A percentile compares a stretch with the other conserved stretches of the same genome.
Conservation (phyloP, 1,140 invertebrate species). For the Matsumurasca onukii region DNA sequence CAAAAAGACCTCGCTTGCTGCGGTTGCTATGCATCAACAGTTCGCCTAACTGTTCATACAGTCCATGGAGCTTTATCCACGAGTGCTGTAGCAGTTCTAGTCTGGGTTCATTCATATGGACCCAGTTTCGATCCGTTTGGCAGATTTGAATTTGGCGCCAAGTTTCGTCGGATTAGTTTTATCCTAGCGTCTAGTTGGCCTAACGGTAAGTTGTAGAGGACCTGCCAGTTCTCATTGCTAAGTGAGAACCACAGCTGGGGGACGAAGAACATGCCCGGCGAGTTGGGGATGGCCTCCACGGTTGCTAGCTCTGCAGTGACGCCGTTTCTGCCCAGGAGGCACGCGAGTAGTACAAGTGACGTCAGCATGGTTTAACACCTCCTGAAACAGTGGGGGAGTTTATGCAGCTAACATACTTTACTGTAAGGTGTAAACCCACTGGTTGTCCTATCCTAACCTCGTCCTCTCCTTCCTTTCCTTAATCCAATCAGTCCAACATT, state of each 20-base stretch:
- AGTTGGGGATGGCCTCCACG: not conserved
- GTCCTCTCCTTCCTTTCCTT: too few species aligned
- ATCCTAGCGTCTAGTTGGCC: not conserved
- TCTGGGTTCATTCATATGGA: not conserved
- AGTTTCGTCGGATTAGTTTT: not conserved
- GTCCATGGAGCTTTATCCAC: not conserved
- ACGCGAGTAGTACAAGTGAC: too few species aligned
- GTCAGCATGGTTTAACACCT: too few species aligned
- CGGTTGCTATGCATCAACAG: not conserved
- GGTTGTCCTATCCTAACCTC: too few species aligned
- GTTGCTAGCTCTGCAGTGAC: too few species aligned
- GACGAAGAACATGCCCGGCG: not conserved
- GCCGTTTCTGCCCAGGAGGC: too few species aligned
- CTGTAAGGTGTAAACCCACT: too few species aligned
- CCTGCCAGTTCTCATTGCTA: not conserved
- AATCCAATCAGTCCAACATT: too few species aligned
- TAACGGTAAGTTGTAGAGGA: slow-evolving; percentile 6
- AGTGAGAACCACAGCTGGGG: not conserved
- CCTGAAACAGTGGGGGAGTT: too few species aligned
- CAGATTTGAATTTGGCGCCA: not conserved
- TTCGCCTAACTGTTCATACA: not conserved
- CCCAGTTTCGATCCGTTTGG: not conserved
- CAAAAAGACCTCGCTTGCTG: not conserved
- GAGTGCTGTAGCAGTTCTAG: not conserved
- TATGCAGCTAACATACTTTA: too few species aligned